Percentiles rank a stretch among this genome's conserved stretches.
These are phyloP conservation scores for Antennarius maculatus DNA, from an alignment of 2,797 vertebrate genomes.

Conservation along the genomic window DNA sequence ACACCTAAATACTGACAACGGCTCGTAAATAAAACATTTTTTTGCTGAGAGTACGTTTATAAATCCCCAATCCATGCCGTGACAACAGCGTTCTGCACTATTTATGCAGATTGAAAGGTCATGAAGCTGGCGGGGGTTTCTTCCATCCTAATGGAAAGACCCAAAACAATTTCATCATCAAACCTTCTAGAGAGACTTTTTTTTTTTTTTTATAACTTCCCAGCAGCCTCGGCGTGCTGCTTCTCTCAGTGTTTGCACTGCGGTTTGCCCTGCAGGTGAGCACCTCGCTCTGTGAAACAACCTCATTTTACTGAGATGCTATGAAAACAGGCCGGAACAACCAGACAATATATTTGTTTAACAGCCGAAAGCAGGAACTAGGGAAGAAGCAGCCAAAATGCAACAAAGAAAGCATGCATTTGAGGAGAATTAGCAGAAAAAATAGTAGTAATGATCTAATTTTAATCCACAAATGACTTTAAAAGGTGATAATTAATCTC, in stretches of 20 bases:
- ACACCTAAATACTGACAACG: too few relatives aligned
- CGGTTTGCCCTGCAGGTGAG: background rate
- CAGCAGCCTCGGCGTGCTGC: background rate
- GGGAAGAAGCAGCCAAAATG: too few relatives aligned
- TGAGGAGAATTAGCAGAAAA: too few relatives aligned
- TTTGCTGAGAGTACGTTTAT: too few relatives aligned
- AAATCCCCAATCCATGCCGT: background rate
- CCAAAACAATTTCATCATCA: background rate
- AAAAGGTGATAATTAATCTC: too few relatives aligned
- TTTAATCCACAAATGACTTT: too few relatives aligned
- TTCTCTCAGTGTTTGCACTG: constrained; percentile 4
- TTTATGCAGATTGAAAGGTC: background rate
- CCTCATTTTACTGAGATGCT: background rate
- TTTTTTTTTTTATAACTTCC: background rate
- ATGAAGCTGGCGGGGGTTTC: background rate
- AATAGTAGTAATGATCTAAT: too few relatives aligned
- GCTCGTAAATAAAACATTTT: too few relatives aligned
- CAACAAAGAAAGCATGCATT: too few relatives aligned
- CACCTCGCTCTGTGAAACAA: constrained; percentile 4
- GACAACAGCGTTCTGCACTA: background rate
- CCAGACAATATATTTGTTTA: constrained; percentile 11
- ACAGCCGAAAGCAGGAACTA: constrained; percentile 12
- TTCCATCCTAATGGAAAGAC: background rate
- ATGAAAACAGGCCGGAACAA: constrained; percentile 12
- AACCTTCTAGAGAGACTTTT: background rate